A percentile compares a stretch with the other conserved stretches of the same genome.
Evolutionary conservation across 2,888 invertebrate genomes (phyloP).

Genomic region (Mesorhabditis spiculigera): DNA sequence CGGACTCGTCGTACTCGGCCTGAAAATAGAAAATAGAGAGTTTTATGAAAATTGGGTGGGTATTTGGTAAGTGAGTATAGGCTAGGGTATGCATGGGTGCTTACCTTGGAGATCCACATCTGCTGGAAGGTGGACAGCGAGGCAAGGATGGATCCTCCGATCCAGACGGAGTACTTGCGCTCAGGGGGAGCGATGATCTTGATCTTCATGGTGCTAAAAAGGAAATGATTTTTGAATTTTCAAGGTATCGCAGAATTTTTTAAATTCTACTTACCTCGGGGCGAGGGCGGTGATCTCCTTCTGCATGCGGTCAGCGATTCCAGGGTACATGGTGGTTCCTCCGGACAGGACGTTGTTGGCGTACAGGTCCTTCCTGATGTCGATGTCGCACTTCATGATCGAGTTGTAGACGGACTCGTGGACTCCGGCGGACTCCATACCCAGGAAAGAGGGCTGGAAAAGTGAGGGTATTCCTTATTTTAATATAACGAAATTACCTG

Average conservation of each 20-base stretch:
- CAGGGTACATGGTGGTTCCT: constrained; percentile 81
- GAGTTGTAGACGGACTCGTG: constrained; percentile 79
- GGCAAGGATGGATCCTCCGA: constrained; percentile 92
- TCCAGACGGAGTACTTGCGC: constrained; percentile 96
- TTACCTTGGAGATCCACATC: constrained; percentile 70
- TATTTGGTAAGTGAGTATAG: neutral
- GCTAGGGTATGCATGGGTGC: neutral
- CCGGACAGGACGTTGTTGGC: constrained; percentile 64
- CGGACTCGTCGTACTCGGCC: constrained; percentile 73
- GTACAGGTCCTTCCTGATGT: constrained; percentile 86
- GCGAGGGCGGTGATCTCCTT: constrained; percentile 69
- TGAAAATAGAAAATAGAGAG: neutral
- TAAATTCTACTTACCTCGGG: constrained; percentile 68
- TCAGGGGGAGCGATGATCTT: constrained; percentile 69
- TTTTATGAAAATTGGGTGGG: neutral
- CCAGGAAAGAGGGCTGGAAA: constrained; percentile 74
- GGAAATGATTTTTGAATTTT: neutral
- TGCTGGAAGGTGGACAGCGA: constrained; percentile 84
- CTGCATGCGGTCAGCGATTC: constrained; percentile 95
- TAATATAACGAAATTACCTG: constrained; percentile 61
- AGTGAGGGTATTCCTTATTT: neutral
- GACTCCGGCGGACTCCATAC: constrained; percentile 59
- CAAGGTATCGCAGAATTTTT: too few relatives aligned
- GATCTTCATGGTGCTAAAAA: constrained; percentile 67
- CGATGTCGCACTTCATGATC: constrained; percentile 88